A percentile compares a stretch with the other conserved stretches of the same genome.
Evolutionary conservation across 2,797 vertebrate species (phyloP).

Genomic region (Megalops cyprinoides): DNA sequence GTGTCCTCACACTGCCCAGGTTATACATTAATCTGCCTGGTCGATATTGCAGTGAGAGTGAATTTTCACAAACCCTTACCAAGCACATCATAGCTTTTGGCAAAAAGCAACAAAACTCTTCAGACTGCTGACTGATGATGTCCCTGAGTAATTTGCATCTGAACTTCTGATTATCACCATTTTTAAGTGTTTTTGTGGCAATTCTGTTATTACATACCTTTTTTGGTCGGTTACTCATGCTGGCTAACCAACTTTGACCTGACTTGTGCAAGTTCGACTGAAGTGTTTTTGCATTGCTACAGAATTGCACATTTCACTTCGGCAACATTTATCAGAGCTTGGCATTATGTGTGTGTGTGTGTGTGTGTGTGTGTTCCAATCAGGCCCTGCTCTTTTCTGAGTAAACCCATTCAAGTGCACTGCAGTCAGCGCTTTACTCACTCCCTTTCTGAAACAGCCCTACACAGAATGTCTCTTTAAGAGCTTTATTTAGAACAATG

Average conservation of each 20-base stretch:
- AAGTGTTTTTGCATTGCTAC: too few species aligned
- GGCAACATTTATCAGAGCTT: neutral
- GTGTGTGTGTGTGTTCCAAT: neutral
- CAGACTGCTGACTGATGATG: neutral
- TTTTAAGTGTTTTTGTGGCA: neutral
- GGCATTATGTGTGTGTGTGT: neutral
- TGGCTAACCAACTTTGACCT: too few species aligned
- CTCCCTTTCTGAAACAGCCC: conserved; percentile 51
- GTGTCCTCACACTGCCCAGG: neutral
- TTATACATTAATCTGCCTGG: neutral
- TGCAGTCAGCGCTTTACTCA: conserved; percentile 49
- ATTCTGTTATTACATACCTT: neutral
- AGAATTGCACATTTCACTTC: neutral
- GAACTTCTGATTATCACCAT: neutral
- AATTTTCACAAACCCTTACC: too few species aligned
- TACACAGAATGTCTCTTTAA: conserved; percentile 46
- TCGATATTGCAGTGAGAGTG: too few species aligned
- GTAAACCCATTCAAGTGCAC: conserved; percentile 53
- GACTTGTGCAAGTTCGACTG: too few species aligned
- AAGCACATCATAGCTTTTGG: too few species aligned
- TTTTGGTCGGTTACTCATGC: neutral
- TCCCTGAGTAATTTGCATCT: neutral
- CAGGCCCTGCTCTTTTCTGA: conserved; percentile 42
- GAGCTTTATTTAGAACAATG: conserved; percentile 49
- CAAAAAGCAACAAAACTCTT: too few species aligned